A percentile compares a stretch with the other conserved stretches of the same genome.
Evolutionary conservation across 1,140 invertebrate species (phyloP).

Genomic region (Dolichoris vasculosae): DNA sequence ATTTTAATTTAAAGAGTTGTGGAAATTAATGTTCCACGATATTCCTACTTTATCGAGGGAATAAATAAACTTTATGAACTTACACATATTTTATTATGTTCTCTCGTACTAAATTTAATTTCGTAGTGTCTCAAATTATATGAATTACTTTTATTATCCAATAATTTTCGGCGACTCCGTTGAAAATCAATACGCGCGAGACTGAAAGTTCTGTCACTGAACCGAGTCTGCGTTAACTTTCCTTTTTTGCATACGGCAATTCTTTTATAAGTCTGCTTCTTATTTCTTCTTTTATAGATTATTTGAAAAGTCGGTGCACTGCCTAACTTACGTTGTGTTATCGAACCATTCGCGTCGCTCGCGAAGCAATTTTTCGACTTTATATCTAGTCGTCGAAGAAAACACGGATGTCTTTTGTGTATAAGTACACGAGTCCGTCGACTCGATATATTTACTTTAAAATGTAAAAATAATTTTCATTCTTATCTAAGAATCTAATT

Average conservation of each 20-base stretch:
- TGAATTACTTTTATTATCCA: neutral
- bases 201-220: neutral
- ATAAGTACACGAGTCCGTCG: neutral
- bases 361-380: neutral
- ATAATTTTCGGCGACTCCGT: neutral
- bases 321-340: neutral
- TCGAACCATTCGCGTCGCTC: neutral
- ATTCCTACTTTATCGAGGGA: too few relatives aligned
- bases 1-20: too few relatives aligned
- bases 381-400: neutral
- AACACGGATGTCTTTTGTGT: neutral
- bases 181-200: neutral
- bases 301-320: neutral
- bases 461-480: neutral
- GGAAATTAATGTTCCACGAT: too few relatives aligned
- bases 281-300: constrained; percentile 34
- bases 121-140: neutral
- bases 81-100: too few relatives aligned
- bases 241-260: neutral
- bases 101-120: neutral
- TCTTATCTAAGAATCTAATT: too few relatives aligned
- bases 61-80: too few relatives aligned
- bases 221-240: neutral
- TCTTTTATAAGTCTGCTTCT: neutral
- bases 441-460: neutral